phyloP scores from a whole-genome alignment of 92 coral and sea anemone species.

The Bergia sp. region DNA sequence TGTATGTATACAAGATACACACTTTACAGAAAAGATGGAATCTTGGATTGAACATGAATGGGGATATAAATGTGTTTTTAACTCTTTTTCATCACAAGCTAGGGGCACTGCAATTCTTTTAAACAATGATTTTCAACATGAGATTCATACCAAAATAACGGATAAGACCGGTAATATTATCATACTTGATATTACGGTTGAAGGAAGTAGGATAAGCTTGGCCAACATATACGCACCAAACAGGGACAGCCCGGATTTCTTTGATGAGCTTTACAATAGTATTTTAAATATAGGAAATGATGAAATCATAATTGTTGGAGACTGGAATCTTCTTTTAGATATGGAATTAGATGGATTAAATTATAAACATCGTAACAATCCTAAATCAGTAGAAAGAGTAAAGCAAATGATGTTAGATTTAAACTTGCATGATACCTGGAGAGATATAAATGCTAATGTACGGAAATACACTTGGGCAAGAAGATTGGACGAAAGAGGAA shows the following conservation, averaged over 20 bases:
- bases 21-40: no score
- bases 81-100: no score
- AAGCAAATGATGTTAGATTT: background rate
- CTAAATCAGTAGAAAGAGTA: background rate
- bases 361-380: background rate
- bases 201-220: background rate
- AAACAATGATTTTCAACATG: background rate
- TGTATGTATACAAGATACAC: no score
- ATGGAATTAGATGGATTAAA: background rate
- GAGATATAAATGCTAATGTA: background rate
- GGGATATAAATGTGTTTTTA: no score
- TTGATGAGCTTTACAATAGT: background rate
- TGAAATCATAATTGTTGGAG: background rate
- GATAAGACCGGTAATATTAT: background rate
- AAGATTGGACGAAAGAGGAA: background rate
- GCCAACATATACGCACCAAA: background rate
- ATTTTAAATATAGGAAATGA: background rate
- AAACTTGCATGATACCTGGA: background rate
- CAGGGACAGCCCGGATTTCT: background rate
- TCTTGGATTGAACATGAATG: no score
- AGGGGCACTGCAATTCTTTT: constrained; percentile 6
- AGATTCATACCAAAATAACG: background rate
- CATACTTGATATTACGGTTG: background rate
- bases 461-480: background rate
- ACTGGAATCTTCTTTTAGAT: background rate